A percentile compares a stretch with the other conserved stretches of the same genome.
phyloP scores from a whole-genome alignment of 2,113 vertebrate species.

The Mungos mungo region DNA sequence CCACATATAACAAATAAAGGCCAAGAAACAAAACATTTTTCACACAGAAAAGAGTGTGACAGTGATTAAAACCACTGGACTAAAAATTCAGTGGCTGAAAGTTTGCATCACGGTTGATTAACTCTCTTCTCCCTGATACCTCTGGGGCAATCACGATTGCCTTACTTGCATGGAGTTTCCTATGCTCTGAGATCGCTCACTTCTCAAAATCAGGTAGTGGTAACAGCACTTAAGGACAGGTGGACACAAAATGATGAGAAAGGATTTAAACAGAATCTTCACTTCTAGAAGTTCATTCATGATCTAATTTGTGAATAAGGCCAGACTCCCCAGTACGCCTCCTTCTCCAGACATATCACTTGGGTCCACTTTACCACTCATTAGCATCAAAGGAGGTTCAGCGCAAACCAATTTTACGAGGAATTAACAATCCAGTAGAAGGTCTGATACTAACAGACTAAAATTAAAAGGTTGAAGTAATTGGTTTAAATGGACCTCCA shows the following conservation, averaged over 20 bases:
- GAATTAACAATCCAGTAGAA: slow-evolving; percentile 38
- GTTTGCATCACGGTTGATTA: not conserved
- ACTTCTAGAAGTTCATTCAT: not conserved
- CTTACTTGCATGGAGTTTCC: not conserved
- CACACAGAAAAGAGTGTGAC: not conserved
- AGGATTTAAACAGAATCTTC: not conserved
- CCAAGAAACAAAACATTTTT: slow-evolving; percentile 38
- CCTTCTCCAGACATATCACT: not conserved
- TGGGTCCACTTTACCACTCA: not conserved
- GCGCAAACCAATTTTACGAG: slow-evolving; percentile 6
- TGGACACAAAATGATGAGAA: not conserved
- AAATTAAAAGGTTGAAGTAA: slow-evolving; percentile 47
- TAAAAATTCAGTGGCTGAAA: not conserved
- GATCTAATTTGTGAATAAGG: slow-evolving; percentile 15
- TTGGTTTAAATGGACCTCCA: not conserved
- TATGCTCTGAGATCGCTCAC: not conserved
- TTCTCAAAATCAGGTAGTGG: not conserved
- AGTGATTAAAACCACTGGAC: not conserved
- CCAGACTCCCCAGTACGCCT: not conserved
- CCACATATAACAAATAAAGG: not conserved
- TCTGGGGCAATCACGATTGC: not conserved
- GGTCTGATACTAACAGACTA: not conserved
- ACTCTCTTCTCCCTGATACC: not conserved
- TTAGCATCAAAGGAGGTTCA: slow-evolving; percentile 20
- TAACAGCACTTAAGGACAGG: not conserved